These are phyloP conservation scores for Callocephalon fimbriatum DNA, from an alignment of 2,113 vertebrate species.

Conservation along the genomic window DNA sequence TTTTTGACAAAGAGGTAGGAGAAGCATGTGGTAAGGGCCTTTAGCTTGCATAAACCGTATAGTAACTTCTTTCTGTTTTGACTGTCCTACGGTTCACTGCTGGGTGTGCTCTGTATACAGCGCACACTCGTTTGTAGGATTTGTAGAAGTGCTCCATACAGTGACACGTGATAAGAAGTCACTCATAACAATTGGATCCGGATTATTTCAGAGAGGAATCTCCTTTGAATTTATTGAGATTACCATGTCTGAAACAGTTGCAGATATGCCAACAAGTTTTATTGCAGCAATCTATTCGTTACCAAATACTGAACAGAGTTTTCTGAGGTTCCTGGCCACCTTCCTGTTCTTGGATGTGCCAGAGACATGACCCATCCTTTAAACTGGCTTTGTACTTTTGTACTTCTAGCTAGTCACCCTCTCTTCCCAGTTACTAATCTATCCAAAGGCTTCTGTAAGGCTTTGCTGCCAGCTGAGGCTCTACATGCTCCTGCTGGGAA, in stretches of 20 bases:
- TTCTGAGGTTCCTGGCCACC: not conserved
- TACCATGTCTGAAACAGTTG: not conserved
- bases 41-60: not conserved
- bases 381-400: not conserved
- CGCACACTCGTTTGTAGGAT: fast-evolving
- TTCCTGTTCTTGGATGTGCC: not conserved
- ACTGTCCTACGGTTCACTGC: not conserved
- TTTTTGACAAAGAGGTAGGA: constrained; percentile 84
- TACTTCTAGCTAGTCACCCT: not conserved
- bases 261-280: not conserved
- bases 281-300: not conserved
- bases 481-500: not conserved
- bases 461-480: not conserved
- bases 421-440: not conserved
- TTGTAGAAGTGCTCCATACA: not conserved
- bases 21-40: not conserved
- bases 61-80: not conserved
- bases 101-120: not conserved
- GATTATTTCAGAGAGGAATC: not conserved
- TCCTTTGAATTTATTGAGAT: not conserved
- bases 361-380: not conserved
- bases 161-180: not conserved
- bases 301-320: not conserved
- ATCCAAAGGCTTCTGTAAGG: not conserved
- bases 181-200: not conserved